Evolutionary conservation across 2,113 vertebrate genomes (phyloP).

Genomic region (Actinemys pallida): DNA sequence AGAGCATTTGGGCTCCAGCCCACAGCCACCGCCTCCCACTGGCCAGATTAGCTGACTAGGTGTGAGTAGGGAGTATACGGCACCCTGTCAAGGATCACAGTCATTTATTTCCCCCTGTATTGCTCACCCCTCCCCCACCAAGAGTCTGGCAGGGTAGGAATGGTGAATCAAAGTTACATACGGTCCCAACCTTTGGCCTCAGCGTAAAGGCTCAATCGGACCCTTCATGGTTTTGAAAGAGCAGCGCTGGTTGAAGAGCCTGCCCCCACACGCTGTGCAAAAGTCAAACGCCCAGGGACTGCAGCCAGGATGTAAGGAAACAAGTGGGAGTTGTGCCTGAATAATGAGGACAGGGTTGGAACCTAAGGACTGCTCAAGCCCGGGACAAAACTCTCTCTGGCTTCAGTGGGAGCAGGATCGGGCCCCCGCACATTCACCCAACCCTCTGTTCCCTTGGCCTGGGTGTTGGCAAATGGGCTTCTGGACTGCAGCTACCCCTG

Average conservation of each 20-base stretch:
- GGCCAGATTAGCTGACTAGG: background rate
- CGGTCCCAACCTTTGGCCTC: background rate
- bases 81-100: background rate
- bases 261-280: too few species aligned
- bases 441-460: background rate
- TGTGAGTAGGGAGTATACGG: background rate
- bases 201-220: background rate
- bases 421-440: background rate
- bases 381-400: too few species aligned
- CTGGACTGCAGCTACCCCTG: background rate
- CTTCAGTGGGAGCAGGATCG: background rate
- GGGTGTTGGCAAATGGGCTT: background rate
- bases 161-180: background rate
- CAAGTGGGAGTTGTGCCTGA: background rate
- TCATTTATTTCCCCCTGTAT: background rate
- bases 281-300: background rate
- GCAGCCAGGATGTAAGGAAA: background rate
- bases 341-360: background rate
- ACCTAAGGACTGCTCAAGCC: too few species aligned
- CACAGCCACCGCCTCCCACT: too few species aligned
- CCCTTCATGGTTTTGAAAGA: background rate
- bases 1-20: too few species aligned
- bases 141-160: background rate
- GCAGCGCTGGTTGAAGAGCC: background rate
- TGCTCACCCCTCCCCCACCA: background rate